These are phyloP conservation scores for Caenorhabditis uteleia DNA, from an alignment of 2,888 invertebrate genomes.

Conservation along the genomic window DNA sequence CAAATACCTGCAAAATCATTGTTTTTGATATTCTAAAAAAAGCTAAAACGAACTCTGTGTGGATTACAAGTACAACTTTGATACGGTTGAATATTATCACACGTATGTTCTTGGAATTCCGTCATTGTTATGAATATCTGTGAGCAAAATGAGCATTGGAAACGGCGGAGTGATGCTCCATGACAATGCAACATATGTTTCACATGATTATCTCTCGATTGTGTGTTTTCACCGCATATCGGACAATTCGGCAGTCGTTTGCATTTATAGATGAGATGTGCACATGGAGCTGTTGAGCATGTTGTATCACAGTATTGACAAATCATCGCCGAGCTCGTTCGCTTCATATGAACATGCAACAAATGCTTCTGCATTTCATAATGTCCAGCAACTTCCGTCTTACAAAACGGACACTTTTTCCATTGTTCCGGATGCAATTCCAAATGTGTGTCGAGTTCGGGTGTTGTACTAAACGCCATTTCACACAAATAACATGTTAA, in stretches of 20 bases:
- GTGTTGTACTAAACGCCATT: constrained; percentile 1
- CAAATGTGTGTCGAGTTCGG: constrained; percentile 11
- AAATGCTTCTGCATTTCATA: constrained; percentile 23
- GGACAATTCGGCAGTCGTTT: not conserved
- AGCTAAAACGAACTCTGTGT: not conserved
- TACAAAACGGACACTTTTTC: constrained; percentile 23
- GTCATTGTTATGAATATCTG: constrained; percentile 1
- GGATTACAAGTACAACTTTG: constrained; percentile 1
- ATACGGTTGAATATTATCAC: not conserved
- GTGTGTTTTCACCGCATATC: not conserved
- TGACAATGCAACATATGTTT: not conserved
- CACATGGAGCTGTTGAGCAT: not conserved
- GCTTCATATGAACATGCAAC: not conserved
- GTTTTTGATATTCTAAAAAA: not conserved
- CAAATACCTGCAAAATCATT: constrained; percentile 1
- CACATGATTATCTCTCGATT: not conserved
- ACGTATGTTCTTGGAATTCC: not conserved
- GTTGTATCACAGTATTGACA: constrained; percentile 1
- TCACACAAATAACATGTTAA: constrained; percentile 30
- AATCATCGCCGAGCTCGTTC: not conserved
- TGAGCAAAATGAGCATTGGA: constrained; percentile 1
- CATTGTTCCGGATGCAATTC: constrained; percentile 18
- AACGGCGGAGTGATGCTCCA: not conserved
- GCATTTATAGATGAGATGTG: constrained; percentile 5
- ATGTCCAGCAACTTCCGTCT: not conserved